A percentile compares a stretch with the other conserved stretches of the same genome.
These are phyloP conservation scores for Ptilorrhoa leucosticta DNA, from an alignment of 2,113 vertebrate genomes.

Conservation along the genomic window DNA sequence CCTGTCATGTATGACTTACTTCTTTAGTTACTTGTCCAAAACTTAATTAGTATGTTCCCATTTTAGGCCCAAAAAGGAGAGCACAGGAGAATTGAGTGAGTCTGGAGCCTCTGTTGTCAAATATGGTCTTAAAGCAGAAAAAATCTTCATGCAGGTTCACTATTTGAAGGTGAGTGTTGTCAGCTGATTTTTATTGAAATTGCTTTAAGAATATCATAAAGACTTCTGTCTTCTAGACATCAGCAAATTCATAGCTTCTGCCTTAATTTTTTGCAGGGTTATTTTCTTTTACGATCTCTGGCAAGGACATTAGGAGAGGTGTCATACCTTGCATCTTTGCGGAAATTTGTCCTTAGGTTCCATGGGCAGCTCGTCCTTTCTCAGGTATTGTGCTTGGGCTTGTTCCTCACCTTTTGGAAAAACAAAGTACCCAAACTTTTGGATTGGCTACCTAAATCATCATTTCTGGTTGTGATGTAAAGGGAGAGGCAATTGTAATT, in stretches of 20 bases:
- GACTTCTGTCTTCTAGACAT: background rate
- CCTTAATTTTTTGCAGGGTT: conserved; percentile 79
- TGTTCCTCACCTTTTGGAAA: background rate
- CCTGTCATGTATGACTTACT: background rate
- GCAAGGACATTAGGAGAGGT: conserved; percentile 79
- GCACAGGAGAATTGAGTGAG: conserved; percentile 82
- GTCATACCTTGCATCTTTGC: conserved; percentile 82
- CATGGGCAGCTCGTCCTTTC: conserved; percentile 93
- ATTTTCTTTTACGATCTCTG: conserved; percentile 88
- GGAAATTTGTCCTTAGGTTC: conserved; percentile 82
- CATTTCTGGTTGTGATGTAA: background rate
- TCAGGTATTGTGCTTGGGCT: conserved; percentile 76
- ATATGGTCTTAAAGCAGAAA: conserved; percentile 92
- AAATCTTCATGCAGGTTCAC: conserved; percentile 95
- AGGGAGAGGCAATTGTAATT: background rate
- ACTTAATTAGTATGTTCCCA: background rate
- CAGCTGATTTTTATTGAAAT: background rate
- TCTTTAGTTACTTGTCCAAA: background rate
- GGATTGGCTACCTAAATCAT: background rate
- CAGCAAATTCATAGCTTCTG: background rate
- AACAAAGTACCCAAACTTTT: background rate
- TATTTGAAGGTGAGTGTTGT: conserved; percentile 87
- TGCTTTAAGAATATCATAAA: background rate
- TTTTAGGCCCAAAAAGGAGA: conserved; percentile 88
- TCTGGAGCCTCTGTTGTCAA: conserved; percentile 88